Base-by-base conservation (phyloP, 2,888 invertebrate species). In the Protonemura montana region DNA sequence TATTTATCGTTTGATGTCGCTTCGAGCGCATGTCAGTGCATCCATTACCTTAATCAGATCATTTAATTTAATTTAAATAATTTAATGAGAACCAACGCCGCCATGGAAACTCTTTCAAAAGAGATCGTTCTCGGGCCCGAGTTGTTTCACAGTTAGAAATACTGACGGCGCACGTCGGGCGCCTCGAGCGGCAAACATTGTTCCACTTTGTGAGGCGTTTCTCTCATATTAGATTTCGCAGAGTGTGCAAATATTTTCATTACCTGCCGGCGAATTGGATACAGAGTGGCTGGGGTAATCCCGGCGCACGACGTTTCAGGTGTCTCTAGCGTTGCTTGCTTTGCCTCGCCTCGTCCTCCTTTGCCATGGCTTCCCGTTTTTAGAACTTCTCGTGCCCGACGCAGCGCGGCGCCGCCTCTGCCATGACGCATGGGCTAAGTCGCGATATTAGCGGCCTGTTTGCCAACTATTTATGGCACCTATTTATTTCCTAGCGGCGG, bases 401-500 rank as follows among this genome's bases (percentile, higher is more conserved):
- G 59, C 21, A 41, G 59, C 21, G 35, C 35, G 5, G 35, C 35
- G 35, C 35, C 10, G 35, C 35, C 35, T 35, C 59, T 59, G 3
- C 59, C 59, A 59, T 81, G 81, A 81, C 26, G 21, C 30, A 81
- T 81, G 10, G 30, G 28, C 81, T 81, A n/a, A 81, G 81, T 81
- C n/a, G 81, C 81, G 28, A 81, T 81, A 81, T 81, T 81, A 81
- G 81, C 30, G 30, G 81, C 28, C 28, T 81, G 81, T 81, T 30
- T n/a, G 5, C 81, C 81, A 29, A 29, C 81, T 81, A 81, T 81
- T 81, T 81, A 81, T 81, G 29, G 27, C 30, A 29, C n/a, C 81
- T 81, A 81, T 81, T 81, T 81, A 81, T 81, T 81, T 81, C 27
- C 81, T 81, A 29, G 30, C 30, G n/a, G n/a, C n/a, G n/a, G n/a